Base-by-base conservation (phyloP, 2,113 vertebrate genomes). In the Salminus brasiliensis region DNA sequence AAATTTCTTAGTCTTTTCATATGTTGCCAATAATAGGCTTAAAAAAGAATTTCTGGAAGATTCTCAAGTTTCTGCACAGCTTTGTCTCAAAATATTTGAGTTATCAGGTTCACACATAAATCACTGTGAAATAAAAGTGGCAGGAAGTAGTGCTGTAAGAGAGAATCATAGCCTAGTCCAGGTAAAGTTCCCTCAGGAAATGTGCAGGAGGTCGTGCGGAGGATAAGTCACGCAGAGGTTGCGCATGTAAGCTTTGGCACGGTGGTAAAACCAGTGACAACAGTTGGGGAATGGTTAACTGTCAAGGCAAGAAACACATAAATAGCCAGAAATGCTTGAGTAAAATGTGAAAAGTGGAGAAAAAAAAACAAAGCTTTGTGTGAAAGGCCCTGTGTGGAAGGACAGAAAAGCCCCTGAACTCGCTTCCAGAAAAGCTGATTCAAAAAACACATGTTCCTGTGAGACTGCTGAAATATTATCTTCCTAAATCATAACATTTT, bases 391-490 rank as follows among this genome's bases (percentile, higher is more conserved):
- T 76, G 81, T 82, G 86, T 87, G 72, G 78, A 87, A 70, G 84
- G 78, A 85, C 87, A 88, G 87, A 90, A 91, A 90, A 89, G 83
- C 87, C 88, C 87, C 86, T 85, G 68, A 87, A 85, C 81, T 87
- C 43, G 0, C 60, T 86, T 88, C 88, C 86, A 86, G 75, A 85
- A 83, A 87, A 86, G 84, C 85, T 90, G 87, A 91, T 87, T 90
- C 68, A 87, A 85, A 87, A 86, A 92, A 88, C 89, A 92, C 86
- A 91, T 89, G 91, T 87, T 89, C 88, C 82, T 89, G 85, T 85
- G 89, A 92, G 90, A 87, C 84, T 81, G 88, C 87, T 91, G 88
- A 93, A 95, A 93, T 92, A 89, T 91, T 91, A 89, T 85, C 92
- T 90, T 89, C 81, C 89, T 84, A 88, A 92, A 93, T 91, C 84